Conservation (phyloP, 2,888 invertebrate species). For the Lamellibrachia columna region DNA sequence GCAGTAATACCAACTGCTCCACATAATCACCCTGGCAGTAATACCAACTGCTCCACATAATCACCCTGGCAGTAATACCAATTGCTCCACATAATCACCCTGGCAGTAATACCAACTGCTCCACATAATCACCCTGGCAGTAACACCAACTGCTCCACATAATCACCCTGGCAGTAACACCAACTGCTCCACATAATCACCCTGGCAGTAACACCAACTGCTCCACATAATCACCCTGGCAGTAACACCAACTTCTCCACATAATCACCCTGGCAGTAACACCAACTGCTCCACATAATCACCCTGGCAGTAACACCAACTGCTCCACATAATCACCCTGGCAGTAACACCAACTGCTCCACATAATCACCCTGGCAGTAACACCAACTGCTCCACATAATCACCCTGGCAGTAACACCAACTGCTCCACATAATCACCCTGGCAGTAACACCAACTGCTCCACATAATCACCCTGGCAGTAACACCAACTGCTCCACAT, state of each 20-base stretch:
- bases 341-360: not conserved
- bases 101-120: not conserved
- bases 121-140: not conserved
- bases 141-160: not conserved
- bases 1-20: not conserved
- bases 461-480: not conserved
- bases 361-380: too few relatives aligned
- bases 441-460: not conserved
- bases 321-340: not conserved
- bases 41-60: not conserved
- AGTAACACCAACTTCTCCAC: not conserved
- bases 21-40: too few relatives aligned
- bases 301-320: not conserved
- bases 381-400: not conserved
- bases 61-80: not conserved
- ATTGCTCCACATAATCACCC: not conserved
- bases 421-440: not conserved
- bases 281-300: not conserved
- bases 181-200: not conserved
- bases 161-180: not conserved
- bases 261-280: not conserved
- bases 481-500: not conserved
- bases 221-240: too few relatives aligned
- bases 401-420: not conserved
- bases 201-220: not conserved